Evolutionary conservation across 2,888 invertebrate genomes (phyloP).

Genomic region (Tridacna gigas): DNA sequence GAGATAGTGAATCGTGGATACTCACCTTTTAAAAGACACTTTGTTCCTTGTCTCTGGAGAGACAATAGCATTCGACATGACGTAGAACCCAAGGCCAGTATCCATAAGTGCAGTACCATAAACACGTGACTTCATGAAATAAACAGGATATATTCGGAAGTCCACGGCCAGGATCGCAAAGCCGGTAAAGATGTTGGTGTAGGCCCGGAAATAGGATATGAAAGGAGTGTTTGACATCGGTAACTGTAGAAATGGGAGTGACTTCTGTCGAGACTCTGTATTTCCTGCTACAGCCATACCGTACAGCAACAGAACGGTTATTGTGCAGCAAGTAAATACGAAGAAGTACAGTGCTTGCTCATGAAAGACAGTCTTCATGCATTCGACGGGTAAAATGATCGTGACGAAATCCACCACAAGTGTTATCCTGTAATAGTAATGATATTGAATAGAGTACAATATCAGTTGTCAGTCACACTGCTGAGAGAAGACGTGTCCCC

Average conservation of each 20-base stretch:
- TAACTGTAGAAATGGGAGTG: constrained; percentile 26
- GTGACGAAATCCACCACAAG: constrained; percentile 40
- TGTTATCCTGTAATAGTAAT: constrained; percentile 31
- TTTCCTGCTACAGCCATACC: background rate
- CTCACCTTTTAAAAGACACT: constrained; percentile 39
- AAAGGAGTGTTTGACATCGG: constrained; percentile 53
- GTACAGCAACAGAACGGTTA: background rate
- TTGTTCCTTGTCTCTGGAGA: constrained; percentile 69
- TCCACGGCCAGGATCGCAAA: constrained; percentile 96
- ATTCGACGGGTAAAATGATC: constrained; percentile 49
- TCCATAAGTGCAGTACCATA: constrained; percentile 95
- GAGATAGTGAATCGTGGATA: background rate
- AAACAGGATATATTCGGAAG: constrained; percentile 93
- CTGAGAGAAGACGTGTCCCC: too few species aligned
- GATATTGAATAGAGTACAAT: background rate
- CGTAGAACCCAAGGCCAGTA: constrained; percentile 94
- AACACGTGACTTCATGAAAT: constrained; percentile 93
- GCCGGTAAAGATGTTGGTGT: constrained; percentile 70
- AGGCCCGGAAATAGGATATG: constrained; percentile 69
- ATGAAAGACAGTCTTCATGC: constrained; percentile 50
- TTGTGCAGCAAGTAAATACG: constrained; percentile 26
- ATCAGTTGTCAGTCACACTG: too few species aligned
- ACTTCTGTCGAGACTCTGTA: background rate
- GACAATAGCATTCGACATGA: constrained; percentile 72
- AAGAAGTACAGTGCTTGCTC: constrained; percentile 38